Evolutionary conservation across 2,113 vertebrate genomes (phyloP), one percentile per base, ranked within the genome.

Genomic region (Baryphthengus martii): DNA sequence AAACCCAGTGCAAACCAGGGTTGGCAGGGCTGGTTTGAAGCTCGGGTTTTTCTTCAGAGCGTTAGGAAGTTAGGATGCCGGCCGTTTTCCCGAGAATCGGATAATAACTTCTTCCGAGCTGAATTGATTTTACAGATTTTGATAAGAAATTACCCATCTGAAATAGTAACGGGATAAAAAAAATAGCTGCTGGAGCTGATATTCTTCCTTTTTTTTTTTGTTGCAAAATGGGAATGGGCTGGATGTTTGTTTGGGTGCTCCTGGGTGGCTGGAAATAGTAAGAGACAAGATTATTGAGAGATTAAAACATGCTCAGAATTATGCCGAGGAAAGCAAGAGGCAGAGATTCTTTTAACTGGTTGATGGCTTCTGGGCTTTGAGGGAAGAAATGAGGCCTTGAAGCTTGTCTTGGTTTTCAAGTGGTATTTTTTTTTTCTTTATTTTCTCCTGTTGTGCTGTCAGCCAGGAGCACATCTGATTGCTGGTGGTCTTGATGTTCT

Each of bases 1-100:
- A 16, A 39, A 1, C 4, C 2, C 14, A 1, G 24, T 5, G 63
- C 9, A 2, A 42, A 5, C 5, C 25, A 7, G 40, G 4, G 18
- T 18, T 5, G 31, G 15, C n/a, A 13, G 13, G 1, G 76, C 81
- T 9, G 11, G 2, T 4, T 2, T 0, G 53, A 5, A 67, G 3
- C 33, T 2, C 4, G 25, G 73, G 7, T 15, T 82, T 68, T 20
- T 56, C 59, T 40, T 12, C 31, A 6, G 15, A 25, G 56, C 45
- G 2, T 11, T 8, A 4, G 1, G 0, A 39, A 86, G 33, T 70
- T 67, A 6, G 28, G 45, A 26, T 85, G 16, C 31, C 21, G 1
- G 2, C 26, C 42, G 42, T 44, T 86, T 70, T 47, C 18, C 62
- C 6, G 1, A 9, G 58, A 37, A 31, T 28, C 0, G 2, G 42